Conservation (phyloP, 1,140 invertebrate genomes). For the Zelostemma sp. region DNA sequence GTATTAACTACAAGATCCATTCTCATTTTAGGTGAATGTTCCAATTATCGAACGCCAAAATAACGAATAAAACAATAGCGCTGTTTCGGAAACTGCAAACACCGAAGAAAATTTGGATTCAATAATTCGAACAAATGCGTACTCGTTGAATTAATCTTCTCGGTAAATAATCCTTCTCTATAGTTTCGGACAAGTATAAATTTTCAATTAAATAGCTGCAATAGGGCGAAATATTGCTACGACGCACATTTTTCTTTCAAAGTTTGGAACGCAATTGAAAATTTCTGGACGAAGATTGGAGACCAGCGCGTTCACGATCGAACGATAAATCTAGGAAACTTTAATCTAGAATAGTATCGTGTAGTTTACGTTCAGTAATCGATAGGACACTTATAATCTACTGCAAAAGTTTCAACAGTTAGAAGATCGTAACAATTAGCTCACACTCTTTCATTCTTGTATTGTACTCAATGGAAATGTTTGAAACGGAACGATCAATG, state of each 20-base stretch:
- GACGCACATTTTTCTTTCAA: conserved; percentile 31
- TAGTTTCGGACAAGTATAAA: too few relatives aligned
- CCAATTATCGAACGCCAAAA: too few relatives aligned
- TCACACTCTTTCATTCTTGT: conserved; percentile 40
- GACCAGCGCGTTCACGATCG: conserved; percentile 34
- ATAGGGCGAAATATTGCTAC: too few relatives aligned
- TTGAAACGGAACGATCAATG: too few relatives aligned
- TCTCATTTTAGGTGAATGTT: conserved; percentile 11
- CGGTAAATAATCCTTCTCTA: too few relatives aligned
- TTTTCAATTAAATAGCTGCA: too few relatives aligned
- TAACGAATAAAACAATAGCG: too few relatives aligned
- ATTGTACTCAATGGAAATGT: conserved; percentile 23
- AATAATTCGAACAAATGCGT: too few relatives aligned
- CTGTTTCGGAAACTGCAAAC: too few relatives aligned
- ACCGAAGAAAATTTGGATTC: too few relatives aligned
- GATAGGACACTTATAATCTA: conserved; percentile 67
- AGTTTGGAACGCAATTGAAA: conserved; percentile 27
- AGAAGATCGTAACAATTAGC: conserved; percentile 66
- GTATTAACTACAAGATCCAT: conserved; percentile 68
- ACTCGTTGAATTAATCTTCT: too few relatives aligned
- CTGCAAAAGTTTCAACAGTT: conserved; percentile 67
- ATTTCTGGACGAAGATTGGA: conserved; percentile 14
- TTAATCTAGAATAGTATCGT: conserved; percentile 67
- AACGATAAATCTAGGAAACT: conserved; percentile 64
- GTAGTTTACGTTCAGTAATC: conserved; percentile 65